Evolutionary conservation across 2,888 invertebrate genomes (phyloP), one percentile per base, ranked within the genome.

Genomic region (Ornithoptera priamus): DNA sequence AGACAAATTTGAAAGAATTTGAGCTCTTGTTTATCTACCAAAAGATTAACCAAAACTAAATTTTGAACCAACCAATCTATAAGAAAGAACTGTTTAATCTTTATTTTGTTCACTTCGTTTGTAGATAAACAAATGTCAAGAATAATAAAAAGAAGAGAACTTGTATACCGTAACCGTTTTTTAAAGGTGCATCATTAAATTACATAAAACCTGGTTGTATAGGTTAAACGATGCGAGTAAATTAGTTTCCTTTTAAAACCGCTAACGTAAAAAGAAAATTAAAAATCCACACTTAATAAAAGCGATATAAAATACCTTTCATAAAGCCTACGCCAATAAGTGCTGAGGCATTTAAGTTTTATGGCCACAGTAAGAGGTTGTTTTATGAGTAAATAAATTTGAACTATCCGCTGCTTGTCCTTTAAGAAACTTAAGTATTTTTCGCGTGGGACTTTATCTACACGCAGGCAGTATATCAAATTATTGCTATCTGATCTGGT

Each of bases 371-470:
- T 71, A 62, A 71, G 57, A 71, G 68, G 70, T 71, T 68, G 65
- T 68, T 65, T 68, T 65, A 59, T 60, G 50, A 46, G 59, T 63
- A 72, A 50, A 69, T 65, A 58, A 71, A 71, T 71, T 68, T 59
- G 60, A 70, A 72, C 62, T 69, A 69, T 68, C 71, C 65, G 66
- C 69, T 62, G 69, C 60, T 62, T 72, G 75, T 73, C 75, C 77
- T 77, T 72, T 73, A 73, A 77, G 74, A 76, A 74, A 74, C 72
- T 74, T 75, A 74, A 71, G 73, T 72, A 65, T 72, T 57, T 63
- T 67, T 61, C 53, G 75, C 72, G 74, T 75, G 72, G 73, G 74
- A 70, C 46, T 70, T 62, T 72, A 73, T 73, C 70, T 74, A 73
- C 73, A 73, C 69, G 67, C 71, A 73, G 71, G 72, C 72, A 53